Percentiles rank a stretch among this genome's conserved stretches.
These are phyloP conservation scores for Pyrochroa serraticornis DNA, from an alignment of 2,888 invertebrate genomes.

Conservation along the genomic window DNA sequence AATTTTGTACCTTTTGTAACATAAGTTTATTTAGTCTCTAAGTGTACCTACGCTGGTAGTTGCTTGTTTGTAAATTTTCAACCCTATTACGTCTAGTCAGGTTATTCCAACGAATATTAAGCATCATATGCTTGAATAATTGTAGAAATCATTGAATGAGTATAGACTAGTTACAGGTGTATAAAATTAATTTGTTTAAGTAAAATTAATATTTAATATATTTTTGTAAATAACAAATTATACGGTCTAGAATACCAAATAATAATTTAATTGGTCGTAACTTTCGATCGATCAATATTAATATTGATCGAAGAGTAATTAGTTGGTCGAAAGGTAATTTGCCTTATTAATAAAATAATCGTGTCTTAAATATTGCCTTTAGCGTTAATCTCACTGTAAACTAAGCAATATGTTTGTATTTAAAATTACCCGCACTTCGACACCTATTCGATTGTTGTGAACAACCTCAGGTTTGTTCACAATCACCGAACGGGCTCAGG, in stretches of 20 bases:
- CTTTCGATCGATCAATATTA: constrained; percentile 24
- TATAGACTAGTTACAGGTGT: constrained; percentile 46
- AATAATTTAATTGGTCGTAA: constrained; percentile 43
- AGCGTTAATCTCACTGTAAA: constrained; percentile 44
- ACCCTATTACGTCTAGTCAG: constrained; percentile 51
- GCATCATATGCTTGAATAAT: constrained; percentile 34
- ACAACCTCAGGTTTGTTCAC: constrained; percentile 9
- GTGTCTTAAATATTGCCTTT: constrained; percentile 43
- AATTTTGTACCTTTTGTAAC: constrained; percentile 25
- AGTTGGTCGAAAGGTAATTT: constrained; percentile 24
- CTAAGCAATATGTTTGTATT: constrained; percentile 45
- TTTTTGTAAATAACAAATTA: constrained; percentile 52
- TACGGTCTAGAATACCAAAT: constrained; percentile 60
- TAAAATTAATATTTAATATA: constrained; percentile 37
- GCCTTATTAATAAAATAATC: constrained; percentile 27
- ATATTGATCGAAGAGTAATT: constrained; percentile 25
- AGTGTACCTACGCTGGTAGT: background rate
- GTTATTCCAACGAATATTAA: constrained; percentile 50
- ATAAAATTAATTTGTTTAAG: constrained; percentile 34
- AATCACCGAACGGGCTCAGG: constrained; percentile 31
- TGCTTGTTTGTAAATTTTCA: constrained; percentile 21
- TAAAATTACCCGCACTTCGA: constrained; percentile 9
- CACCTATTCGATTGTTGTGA: constrained; percentile 5
- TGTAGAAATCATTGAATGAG: constrained; percentile 38
- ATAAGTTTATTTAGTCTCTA: constrained; percentile 7